These are phyloP conservation scores for Apostichopus leukothele DNA, from an alignment of 53 echinoderm and acorn worm genomes.

Conservation along the genomic window DNA sequence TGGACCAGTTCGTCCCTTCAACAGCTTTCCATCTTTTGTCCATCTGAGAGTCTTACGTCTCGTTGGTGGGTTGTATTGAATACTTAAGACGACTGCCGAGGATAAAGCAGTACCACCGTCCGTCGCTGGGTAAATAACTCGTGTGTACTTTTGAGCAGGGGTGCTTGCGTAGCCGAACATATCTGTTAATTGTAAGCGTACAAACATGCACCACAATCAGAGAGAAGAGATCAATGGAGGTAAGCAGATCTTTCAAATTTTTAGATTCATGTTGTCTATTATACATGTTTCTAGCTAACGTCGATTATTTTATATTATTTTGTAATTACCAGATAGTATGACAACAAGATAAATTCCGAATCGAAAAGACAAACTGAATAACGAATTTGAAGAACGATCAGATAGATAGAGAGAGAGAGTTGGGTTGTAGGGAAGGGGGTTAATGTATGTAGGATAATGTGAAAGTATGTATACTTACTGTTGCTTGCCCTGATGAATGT, in stretches of 20 bases:
- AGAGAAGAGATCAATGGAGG: no score
- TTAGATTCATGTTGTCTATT: no score
- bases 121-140: conserved; percentile 3
- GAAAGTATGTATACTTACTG: conserved; percentile 4
- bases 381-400: no score
- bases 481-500: not conserved
- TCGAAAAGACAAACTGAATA: not conserved
- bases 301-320: no score
- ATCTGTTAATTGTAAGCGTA: not conserved
- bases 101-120: not conserved
- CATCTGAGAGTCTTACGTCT: not conserved
- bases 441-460: no score
- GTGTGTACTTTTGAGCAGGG: conserved; percentile 2
- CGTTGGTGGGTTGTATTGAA: not conserved
- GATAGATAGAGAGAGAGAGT: no score
- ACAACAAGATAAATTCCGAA: not conserved
- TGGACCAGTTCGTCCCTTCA: not conserved
- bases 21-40: not conserved
- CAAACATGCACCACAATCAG: no score
- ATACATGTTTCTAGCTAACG: no score
- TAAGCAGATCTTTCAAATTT: no score
- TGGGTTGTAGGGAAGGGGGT: no score
- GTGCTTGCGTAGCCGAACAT: not conserved
- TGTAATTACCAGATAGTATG: no score
- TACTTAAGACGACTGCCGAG: not conserved